Evolutionary conservation across 1,140 invertebrate species (phyloP).

Genomic region (Nasonia longicornis): DNA sequence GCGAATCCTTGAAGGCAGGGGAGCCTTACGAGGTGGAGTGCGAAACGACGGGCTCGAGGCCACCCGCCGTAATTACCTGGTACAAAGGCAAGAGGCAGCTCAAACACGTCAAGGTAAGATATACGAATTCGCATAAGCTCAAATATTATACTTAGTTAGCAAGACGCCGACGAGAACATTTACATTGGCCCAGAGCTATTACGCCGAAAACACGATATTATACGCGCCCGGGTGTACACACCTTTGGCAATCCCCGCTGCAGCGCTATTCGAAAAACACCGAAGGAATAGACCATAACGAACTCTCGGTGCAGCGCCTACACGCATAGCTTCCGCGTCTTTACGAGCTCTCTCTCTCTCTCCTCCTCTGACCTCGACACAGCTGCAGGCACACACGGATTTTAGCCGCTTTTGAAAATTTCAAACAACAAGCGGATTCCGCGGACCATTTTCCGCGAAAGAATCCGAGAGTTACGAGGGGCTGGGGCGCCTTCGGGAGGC

Average conservation of each 20-base stretch:
- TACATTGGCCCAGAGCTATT: no score
- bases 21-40: slow-evolving; percentile 83
- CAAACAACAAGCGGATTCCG: slow-evolving; percentile 27
- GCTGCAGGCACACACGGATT: background rate
- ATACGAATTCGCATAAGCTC: slow-evolving; percentile 9
- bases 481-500: slow-evolving; percentile 41
- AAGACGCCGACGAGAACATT: no score
- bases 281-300: no score
- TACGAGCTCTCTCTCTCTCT: background rate
- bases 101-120: slow-evolving; percentile 78
- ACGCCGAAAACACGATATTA: no score
- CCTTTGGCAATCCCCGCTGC: no score
- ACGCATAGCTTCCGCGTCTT: background rate
- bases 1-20: slow-evolving; percentile 76
- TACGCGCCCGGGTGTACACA: no score
- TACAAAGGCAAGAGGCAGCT: slow-evolving; percentile 82
- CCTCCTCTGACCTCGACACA: background rate
- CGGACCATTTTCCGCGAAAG: slow-evolving; percentile 45
- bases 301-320: no score
- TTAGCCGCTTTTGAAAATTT: slow-evolving; percentile 9
- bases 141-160: background rate
- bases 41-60: slow-evolving; percentile 85
- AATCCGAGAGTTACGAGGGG: slow-evolving; percentile 48
- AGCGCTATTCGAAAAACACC: no score
- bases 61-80: slow-evolving; percentile 88